These are phyloP conservation scores for Penaeus chinensis DNA, from an alignment of 1,140 invertebrate genomes.

Conservation along the genomic window DNA sequence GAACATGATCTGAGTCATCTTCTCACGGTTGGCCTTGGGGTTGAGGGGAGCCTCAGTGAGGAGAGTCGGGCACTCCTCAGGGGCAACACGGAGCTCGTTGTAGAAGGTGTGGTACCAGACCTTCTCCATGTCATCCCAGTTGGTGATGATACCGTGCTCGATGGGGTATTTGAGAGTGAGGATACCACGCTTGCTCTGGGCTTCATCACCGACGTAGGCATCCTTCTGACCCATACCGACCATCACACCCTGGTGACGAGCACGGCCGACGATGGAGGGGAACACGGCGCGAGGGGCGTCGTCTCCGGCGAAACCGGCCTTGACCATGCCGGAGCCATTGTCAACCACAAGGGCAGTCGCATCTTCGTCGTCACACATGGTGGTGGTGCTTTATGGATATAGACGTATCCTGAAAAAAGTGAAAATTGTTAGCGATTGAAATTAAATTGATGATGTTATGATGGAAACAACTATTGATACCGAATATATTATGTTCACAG, in stretches of 20 bases:
- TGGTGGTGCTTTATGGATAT: no score
- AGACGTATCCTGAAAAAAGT: no score
- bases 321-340: constrained; percentile 77
- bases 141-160: constrained; percentile 94
- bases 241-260: constrained; percentile 79
- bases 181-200: constrained; percentile 90
- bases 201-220: constrained; percentile 90
- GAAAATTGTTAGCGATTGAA: no score
- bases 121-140: constrained; percentile 98
- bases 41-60: constrained; percentile 93
- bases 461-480: no score
- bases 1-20: constrained; percentile 78
- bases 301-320: constrained; percentile 76
- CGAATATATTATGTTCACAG: no score
- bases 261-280: constrained; percentile 76
- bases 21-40: constrained; percentile 86
- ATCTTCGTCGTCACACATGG: no score
- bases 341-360: constrained; percentile 65
- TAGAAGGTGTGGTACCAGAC: constrained; percentile 97
- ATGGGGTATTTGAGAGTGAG: constrained; percentile 93
- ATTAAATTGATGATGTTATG: no score
- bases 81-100: constrained; percentile 93
- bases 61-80: constrained; percentile 92
- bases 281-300: constrained; percentile 77
- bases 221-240: constrained; percentile 96